Evolutionary conservation across 2,113 vertebrate genomes (phyloP).

Genomic region (Pterocles burchelli): DNA sequence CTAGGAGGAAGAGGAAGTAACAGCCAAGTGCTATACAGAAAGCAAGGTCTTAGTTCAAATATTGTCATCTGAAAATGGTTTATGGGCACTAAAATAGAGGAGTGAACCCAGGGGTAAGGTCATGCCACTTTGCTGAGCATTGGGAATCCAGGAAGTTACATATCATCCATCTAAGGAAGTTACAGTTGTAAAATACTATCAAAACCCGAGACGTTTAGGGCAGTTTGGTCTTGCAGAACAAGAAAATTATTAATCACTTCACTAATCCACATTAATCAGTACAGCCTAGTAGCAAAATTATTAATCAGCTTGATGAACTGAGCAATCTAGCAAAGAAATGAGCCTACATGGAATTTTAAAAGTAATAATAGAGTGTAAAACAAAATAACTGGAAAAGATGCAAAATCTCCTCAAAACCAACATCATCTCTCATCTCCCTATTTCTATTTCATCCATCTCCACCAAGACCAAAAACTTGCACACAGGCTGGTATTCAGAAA

Average conservation of each 20-base stretch:
- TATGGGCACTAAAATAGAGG: background rate
- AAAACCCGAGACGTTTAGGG: slow-evolving; percentile 32
- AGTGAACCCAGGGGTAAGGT: background rate
- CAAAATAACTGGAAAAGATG: background rate
- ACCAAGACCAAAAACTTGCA: background rate
- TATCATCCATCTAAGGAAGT: slow-evolving; percentile 50
- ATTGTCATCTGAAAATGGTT: slow-evolving; percentile 29
- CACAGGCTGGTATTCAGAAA: background rate
- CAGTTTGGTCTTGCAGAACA: slow-evolving; percentile 48
- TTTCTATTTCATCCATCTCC: background rate
- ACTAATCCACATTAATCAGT: slow-evolving; percentile 75
- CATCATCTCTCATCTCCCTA: background rate
- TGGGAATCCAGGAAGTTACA: slow-evolving; percentile 31
- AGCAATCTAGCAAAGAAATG: slow-evolving; percentile 60
- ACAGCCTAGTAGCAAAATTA: slow-evolving; percentile 49
- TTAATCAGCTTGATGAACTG: slow-evolving; percentile 72
- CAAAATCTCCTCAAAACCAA: background rate
- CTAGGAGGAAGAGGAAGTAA: background rate
- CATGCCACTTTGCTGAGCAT: background rate
- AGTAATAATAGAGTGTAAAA: background rate
- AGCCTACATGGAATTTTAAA: slow-evolving; percentile 65
- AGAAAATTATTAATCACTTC: slow-evolving; percentile 73
- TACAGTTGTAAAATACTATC: slow-evolving; percentile 56
- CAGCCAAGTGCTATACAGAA: background rate
- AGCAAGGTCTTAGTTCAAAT: slow-evolving; percentile 13